phyloP scores from a whole-genome alignment of 2,113 vertebrate genomes.

The Athene cunicularia region DNA sequence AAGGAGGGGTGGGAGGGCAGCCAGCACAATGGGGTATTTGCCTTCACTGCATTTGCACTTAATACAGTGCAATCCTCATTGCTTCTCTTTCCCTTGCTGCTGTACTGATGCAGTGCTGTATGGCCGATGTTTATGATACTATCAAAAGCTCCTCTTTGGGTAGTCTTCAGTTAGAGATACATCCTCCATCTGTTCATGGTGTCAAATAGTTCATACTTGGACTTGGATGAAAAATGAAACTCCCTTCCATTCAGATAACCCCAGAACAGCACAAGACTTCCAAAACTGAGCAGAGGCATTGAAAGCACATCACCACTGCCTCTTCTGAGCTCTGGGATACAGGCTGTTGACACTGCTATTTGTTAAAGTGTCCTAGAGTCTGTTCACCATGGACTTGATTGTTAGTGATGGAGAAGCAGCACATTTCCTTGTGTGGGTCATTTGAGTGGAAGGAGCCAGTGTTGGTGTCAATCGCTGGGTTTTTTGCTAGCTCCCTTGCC shows the following conservation, averaged over 20 bases:
- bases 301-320: neutral
- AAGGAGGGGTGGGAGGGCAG: neutral
- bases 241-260: neutral
- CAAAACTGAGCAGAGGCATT: neutral
- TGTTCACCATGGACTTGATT: neutral
- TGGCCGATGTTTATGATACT: accelerated
- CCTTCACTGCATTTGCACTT: neutral
- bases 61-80: neutral
- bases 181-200: neutral
- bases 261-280: neutral
- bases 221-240: neutral
- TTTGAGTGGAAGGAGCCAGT: neutral
- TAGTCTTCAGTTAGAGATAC: neutral
- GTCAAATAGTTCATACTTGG: neutral
- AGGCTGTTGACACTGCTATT: neutral
- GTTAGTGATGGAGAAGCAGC: neutral
- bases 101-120: neutral
- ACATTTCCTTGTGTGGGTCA: neutral
- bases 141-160: neutral
- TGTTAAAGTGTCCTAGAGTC: neutral
- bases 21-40: neutral
- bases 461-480: neutral
- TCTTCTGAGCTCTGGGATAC: neutral
- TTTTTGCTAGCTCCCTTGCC: neutral
- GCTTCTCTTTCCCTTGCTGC: neutral